phyloP scores from a whole-genome alignment of 2,113 vertebrate genomes.

The Mus pahari region DNA sequence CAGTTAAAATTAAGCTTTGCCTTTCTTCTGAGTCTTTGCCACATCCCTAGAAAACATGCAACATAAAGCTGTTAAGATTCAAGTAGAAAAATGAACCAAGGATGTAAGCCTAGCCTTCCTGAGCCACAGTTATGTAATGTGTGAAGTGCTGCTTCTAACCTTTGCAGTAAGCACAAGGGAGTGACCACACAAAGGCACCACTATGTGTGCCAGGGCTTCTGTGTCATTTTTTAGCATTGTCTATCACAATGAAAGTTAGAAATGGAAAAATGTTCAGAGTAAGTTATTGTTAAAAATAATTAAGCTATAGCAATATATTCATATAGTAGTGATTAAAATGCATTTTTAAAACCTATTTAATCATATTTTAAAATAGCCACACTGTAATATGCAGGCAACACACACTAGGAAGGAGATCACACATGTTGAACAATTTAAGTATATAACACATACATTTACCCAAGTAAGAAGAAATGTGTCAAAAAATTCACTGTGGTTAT shows the following conservation, averaged over 20 bases:
- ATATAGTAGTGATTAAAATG: slow-evolving; percentile 34
- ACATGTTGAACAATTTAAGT: slow-evolving; percentile 13
- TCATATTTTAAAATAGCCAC: background rate
- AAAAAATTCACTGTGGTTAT: slow-evolving; percentile 32
- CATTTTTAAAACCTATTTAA: slow-evolving; percentile 13
- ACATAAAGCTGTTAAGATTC: slow-evolving; percentile 2
- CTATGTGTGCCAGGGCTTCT: background rate
- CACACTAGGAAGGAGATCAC: background rate
- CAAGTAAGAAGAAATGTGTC: slow-evolving; percentile 3
- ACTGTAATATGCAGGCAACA: background rate
- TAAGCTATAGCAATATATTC: background rate
- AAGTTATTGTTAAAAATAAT: slow-evolving; percentile 45
- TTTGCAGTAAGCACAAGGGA: slow-evolving; percentile 40
- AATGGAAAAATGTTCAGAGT: background rate
- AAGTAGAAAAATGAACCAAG: slow-evolving; percentile 8
- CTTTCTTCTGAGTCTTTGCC: background rate
- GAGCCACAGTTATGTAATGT: background rate
- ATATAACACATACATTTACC: background rate
- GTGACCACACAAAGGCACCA: background rate
- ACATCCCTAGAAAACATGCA: background rate
- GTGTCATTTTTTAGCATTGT: background rate
- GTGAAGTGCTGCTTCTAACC: background rate
- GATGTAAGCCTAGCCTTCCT: background rate
- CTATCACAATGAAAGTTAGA: slow-evolving; percentile 43
- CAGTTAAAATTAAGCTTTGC: background rate